Percentiles rank a stretch among this genome's conserved stretches.
These are phyloP conservation scores for Cotesia congregata DNA, from an alignment of 2,888 invertebrate species.

Conservation along the genomic window DNA sequence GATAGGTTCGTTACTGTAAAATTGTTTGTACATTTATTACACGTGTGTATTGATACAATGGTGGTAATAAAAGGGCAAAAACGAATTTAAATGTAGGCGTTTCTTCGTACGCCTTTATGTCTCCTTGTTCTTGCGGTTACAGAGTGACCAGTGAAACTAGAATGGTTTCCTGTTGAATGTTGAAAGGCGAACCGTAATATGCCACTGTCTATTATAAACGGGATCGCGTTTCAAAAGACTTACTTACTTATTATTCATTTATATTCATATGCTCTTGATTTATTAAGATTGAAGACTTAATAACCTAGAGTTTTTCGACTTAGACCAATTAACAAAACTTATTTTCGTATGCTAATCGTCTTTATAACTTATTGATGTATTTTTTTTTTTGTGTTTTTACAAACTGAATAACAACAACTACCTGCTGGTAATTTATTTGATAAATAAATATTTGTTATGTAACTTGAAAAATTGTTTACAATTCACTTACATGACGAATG, in stretches of 20 bases:
- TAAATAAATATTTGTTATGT: no score
- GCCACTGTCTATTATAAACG: slow-evolving; percentile 46
- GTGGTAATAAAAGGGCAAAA: slow-evolving; percentile 18
- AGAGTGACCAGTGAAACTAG: slow-evolving; percentile 50
- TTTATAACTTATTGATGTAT: no score
- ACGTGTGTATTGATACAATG: not conserved
- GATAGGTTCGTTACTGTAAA: no score
- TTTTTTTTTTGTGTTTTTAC: no score
- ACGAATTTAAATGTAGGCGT: slow-evolving; percentile 17
- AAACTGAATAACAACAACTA: no score
- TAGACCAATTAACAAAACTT: no score
- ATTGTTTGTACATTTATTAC: not conserved
- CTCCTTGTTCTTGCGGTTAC: slow-evolving; percentile 13
- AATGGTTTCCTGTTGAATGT: slow-evolving; percentile 63
- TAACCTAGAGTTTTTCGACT: no score
- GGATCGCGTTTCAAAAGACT: slow-evolving; percentile 18
- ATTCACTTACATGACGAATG: no score
- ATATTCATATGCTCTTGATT: not conserved
- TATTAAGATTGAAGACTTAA: no score
- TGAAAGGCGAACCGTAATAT: slow-evolving; percentile 58
- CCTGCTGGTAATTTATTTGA: no score
- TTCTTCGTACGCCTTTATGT: slow-evolving; percentile 16
- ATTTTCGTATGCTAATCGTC: no score
- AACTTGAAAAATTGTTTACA: no score
- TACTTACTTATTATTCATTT: slow-evolving; percentile 2